A percentile compares a stretch with the other conserved stretches of the same genome.
These are phyloP conservation scores for Pelodytes ibericus DNA, from an alignment of 2,797 vertebrate genomes.

Conservation along the genomic window DNA sequence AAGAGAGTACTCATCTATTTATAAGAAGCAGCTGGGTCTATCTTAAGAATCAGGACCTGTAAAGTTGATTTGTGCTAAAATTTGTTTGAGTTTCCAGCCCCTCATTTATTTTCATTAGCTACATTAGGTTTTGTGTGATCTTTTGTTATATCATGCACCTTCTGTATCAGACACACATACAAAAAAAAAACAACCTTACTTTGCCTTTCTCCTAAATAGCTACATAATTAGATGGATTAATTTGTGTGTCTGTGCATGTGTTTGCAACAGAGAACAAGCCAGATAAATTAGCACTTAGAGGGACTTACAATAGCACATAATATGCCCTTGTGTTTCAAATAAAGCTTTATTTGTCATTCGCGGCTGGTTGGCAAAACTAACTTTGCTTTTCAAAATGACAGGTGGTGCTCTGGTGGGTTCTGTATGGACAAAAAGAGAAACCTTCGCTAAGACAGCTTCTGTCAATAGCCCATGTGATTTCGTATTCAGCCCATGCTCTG, in stretches of 20 bases:
- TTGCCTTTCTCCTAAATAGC: constrained; percentile 80
- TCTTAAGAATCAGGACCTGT: constrained; percentile 71
- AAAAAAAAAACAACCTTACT: constrained; percentile 72
- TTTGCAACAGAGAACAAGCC: constrained; percentile 80
- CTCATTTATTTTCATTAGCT: constrained; percentile 73
- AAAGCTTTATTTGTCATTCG: constrained; percentile 85
- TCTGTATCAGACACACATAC: constrained; percentile 66
- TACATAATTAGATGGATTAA: constrained; percentile 81
- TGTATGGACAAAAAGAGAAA: constrained; percentile 68
- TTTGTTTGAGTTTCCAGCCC: constrained; percentile 68
- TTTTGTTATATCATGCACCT: constrained; percentile 76
- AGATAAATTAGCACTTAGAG: constrained; percentile 86
- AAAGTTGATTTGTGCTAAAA: constrained; percentile 76
- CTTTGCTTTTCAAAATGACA: constrained; percentile 85
- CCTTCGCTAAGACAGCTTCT: constrained; percentile 69
- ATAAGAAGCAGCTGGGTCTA: constrained; percentile 74
- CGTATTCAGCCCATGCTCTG: constrained; percentile 62
- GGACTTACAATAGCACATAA: constrained; percentile 80
- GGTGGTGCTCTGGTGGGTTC: constrained; percentile 80
- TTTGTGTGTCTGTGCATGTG: constrained; percentile 76
- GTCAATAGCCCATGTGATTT: constrained; percentile 72
- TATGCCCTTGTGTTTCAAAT: constrained; percentile 81
- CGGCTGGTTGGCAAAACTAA: constrained; percentile 82
- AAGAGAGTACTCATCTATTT: constrained; percentile 74
- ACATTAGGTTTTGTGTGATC: constrained; percentile 67